These are phyloP conservation scores for Melipona quadrifasciata DNA, from an alignment of 1,140 invertebrate genomes.

Conservation along the genomic window DNA sequence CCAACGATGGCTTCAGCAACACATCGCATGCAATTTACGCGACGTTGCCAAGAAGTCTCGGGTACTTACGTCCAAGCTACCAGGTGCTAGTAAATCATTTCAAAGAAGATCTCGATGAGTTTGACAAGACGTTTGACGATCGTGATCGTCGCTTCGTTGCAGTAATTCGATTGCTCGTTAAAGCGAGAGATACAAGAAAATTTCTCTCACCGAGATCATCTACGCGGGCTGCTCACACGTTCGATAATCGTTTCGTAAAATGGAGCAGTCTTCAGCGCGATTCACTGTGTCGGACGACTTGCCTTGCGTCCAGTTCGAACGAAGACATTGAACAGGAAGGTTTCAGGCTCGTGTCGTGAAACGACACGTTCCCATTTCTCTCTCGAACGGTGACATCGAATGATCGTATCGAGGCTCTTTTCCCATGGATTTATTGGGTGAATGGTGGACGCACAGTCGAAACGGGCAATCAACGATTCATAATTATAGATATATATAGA, in stretches of 20 bases:
- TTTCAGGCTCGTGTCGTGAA: constrained; percentile 40
- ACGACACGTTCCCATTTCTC: constrained; percentile 18
- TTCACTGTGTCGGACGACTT: constrained; percentile 58
- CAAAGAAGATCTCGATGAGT: constrained; percentile 51
- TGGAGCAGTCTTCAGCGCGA: constrained; percentile 5
- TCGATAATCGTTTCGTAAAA: constrained; percentile 1
- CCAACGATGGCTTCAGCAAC: constrained; percentile 68
- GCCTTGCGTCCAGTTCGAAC: constrained; percentile 69
- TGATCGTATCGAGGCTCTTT: constrained; percentile 18
- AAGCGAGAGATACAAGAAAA: neutral
- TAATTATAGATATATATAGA: constrained; percentile 20
- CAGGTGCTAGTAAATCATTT: neutral
- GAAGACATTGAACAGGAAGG: constrained; percentile 53
- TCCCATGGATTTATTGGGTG: constrained; percentile 1
- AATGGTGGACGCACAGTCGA: constrained; percentile 48
- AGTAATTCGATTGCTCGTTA: neutral
- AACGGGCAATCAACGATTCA: constrained; percentile 56
- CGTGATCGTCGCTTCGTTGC: neutral
- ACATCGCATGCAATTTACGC: constrained; percentile 72
- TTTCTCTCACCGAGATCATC: constrained; percentile 53
- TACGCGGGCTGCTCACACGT: constrained; percentile 11
- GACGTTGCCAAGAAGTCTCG: constrained; percentile 71
- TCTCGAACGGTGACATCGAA: constrained; percentile 28
- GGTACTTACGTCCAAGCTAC: constrained; percentile 54
- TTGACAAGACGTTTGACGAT: neutral